Conservation (phyloP, 2,797 vertebrate species). For the Cottoperca gobio region DNA sequence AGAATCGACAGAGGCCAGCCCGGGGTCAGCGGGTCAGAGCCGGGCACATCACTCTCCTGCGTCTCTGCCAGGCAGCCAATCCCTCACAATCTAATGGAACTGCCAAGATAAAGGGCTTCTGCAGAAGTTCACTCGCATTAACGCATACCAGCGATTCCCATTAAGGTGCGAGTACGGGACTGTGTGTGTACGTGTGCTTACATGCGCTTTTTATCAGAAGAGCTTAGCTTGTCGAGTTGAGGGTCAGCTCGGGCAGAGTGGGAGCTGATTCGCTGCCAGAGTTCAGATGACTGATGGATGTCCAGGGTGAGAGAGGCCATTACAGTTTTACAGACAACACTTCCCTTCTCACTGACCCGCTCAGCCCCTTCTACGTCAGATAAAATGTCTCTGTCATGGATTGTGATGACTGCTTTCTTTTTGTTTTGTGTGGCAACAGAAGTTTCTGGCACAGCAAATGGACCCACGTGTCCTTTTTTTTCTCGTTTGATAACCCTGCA, state of each 20-base stretch:
- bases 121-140: slow-evolving; percentile 25
- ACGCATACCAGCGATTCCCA: slow-evolving; percentile 33
- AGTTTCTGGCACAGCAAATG: slow-evolving; percentile 35
- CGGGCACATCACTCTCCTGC: slow-evolving; percentile 41
- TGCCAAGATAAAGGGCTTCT: slow-evolving; percentile 39
- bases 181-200: slow-evolving; percentile 41
- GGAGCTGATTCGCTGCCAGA: slow-evolving; percentile 69
- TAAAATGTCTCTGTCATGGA: slow-evolving; percentile 55
- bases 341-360: slow-evolving; percentile 78
- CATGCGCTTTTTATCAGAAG: slow-evolving; percentile 54
- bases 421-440: slow-evolving; percentile 6
- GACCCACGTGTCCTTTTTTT: neutral
- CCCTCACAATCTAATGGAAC: slow-evolving; percentile 26
- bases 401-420: slow-evolving; percentile 63
- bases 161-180: slow-evolving; percentile 27
- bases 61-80: slow-evolving; percentile 38
- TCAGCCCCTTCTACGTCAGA: slow-evolving; percentile 52
- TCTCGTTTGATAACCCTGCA: neutral
- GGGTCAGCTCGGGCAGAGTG: slow-evolving; percentile 61
- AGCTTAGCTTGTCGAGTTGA: slow-evolving; percentile 35
- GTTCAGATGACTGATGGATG: slow-evolving; percentile 70
- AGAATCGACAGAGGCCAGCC: slow-evolving; percentile 57
- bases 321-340: slow-evolving; percentile 73
- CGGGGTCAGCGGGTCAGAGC: slow-evolving; percentile 46
- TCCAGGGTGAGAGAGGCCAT: slow-evolving; percentile 65